phyloP scores from a whole-genome alignment of 2,888 invertebrate genomes.

The Pasiphila rectangulata region DNA sequence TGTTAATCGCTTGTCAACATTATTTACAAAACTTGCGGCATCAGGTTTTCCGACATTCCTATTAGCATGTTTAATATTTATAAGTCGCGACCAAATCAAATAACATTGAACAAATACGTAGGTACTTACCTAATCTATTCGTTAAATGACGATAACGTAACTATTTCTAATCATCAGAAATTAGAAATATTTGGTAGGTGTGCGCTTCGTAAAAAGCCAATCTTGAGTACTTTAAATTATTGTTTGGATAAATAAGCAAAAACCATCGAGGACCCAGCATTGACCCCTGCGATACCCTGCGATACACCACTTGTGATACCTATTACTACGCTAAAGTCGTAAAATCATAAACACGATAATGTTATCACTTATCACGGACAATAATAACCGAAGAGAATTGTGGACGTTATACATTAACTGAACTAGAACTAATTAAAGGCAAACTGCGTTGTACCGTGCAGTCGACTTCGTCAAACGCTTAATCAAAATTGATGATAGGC shows the following conservation, averaged over 20 bases:
- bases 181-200: background rate
- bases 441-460: conserved; percentile 10
- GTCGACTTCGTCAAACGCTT: conserved; percentile 20
- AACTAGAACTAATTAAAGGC: conserved; percentile 29
- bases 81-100: conserved; percentile 9
- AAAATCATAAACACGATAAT: conserved; percentile 38
- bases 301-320: conserved; percentile 21
- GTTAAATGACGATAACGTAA: conserved; percentile 1
- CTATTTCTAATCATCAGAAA: conserved; percentile 2
- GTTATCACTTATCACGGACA: conserved; percentile 39
- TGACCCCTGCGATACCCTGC: conserved; percentile 37
- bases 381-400: conserved; percentile 16
- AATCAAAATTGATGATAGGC: conserved; percentile 14
- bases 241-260: conserved; percentile 11
- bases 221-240: background rate
- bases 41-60: conserved; percentile 23
- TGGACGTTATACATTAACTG: conserved; percentile 22
- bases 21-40: conserved; percentile 17
- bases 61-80: conserved; percentile 27
- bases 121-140: conserved; percentile 3
- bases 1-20: conserved; percentile 13
- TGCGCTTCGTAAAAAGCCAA: background rate
- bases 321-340: conserved; percentile 32
- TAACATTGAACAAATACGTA: background rate
- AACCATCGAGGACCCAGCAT: conserved; percentile 29